Conservation (phyloP, 1,140 invertebrate genomes). For the Tetramorium alpestre region DNA sequence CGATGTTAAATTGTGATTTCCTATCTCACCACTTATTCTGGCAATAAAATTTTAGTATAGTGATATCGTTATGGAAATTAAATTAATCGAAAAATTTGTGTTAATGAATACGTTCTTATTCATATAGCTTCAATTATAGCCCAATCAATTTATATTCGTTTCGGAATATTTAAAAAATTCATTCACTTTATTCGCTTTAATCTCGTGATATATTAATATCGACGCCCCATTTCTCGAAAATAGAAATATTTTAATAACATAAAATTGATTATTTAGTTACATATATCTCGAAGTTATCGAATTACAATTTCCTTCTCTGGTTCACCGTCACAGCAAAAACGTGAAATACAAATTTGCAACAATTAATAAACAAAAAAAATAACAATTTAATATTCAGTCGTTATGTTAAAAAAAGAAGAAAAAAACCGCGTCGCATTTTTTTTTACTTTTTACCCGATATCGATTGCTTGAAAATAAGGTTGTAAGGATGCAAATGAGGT, state of each 20-base stretch:
- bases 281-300: not conserved
- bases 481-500: constrained; percentile 72
- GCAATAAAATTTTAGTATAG: not conserved
- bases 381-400: not conserved
- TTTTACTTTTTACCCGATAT: constrained; percentile 11
- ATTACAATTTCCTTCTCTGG: not conserved
- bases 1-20: not conserved
- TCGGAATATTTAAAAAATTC: not conserved
- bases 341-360: not conserved
- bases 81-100: not conserved
- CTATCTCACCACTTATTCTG: not conserved
- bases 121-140: not conserved
- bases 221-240: not conserved
- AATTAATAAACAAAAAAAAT: not conserved
- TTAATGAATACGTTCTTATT: constrained; percentile 15
- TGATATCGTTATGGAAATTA: not conserved
- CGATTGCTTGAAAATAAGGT: constrained; percentile 70
- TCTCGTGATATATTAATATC: not conserved
- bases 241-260: not conserved
- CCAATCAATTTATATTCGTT: not conserved
- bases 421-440: not conserved
- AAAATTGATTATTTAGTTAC: not conserved
- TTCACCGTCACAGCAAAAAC: not conserved
- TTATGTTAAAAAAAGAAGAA: not conserved
- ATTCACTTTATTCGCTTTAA: not conserved